phyloP scores from a whole-genome alignment of 2,888 invertebrate genomes.

The Lasioglossum morio region DNA sequence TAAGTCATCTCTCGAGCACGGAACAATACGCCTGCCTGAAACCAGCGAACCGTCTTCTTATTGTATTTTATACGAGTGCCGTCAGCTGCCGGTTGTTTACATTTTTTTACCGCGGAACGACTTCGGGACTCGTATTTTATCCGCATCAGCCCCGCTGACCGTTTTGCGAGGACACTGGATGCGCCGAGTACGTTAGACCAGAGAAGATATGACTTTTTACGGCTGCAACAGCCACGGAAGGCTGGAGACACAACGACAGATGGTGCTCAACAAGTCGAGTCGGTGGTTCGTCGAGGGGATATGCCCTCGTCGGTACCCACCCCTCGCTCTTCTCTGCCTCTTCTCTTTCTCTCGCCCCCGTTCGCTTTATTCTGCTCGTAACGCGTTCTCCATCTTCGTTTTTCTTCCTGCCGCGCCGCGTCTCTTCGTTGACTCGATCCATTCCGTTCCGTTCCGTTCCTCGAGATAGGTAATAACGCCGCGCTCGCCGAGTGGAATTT shows the following conservation, averaged over 20 bases:
- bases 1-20: slow-evolving; percentile 13
- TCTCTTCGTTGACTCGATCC: slow-evolving; percentile 6
- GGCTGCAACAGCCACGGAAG: slow-evolving; percentile 49
- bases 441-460: slow-evolving; percentile 10
- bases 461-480: slow-evolving; percentile 54
- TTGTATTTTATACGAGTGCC: slow-evolving; percentile 8
- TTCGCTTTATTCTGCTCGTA: not conserved
- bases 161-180: slow-evolving; percentile 29
- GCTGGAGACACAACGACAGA: slow-evolving; percentile 70
- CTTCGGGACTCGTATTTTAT: slow-evolving; percentile 49
- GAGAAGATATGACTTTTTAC: slow-evolving; percentile 69
- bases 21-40: not conserved
- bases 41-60: not conserved
- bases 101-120: slow-evolving; percentile 51
- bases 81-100: slow-evolving; percentile 51
- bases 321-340: not conserved
- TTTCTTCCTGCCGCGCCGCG: slow-evolving; percentile 2
- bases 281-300: slow-evolving; percentile 47
- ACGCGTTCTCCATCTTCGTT: slow-evolving; percentile 16
- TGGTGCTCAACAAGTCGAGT: slow-evolving; percentile 76
- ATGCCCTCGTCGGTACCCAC: not conserved
- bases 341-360: not conserved
- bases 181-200: slow-evolving; percentile 48
- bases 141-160: slow-evolving; percentile 50
- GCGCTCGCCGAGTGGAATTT: slow-evolving; percentile 50